Evolutionary conservation across 2,888 invertebrate genomes (phyloP).

Genomic region (Drosophila testacea): DNA sequence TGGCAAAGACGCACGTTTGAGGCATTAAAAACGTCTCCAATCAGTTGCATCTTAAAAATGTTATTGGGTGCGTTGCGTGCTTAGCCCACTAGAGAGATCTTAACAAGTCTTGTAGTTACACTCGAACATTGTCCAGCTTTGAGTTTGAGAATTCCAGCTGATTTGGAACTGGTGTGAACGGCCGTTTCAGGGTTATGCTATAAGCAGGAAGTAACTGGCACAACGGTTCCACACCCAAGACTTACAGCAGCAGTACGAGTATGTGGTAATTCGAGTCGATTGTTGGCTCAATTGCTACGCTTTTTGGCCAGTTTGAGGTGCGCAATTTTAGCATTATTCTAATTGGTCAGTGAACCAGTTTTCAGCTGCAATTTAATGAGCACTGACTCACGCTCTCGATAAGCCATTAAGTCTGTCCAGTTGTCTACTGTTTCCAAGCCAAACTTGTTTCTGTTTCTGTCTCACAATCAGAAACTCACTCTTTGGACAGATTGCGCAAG

Average conservation of each 20-base stretch:
- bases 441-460: conserved; percentile 59
- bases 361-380: conserved; percentile 54
- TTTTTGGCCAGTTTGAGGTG: conserved; percentile 36
- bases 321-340: conserved; percentile 66
- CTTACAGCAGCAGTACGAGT: conserved; percentile 22
- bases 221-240: conserved; percentile 41
- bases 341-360: conserved; percentile 75
- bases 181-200: conserved; percentile 63
- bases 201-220: conserved; percentile 66
- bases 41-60: conserved; percentile 22
- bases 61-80: conserved; percentile 12
- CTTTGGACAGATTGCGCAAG: conserved; percentile 76
- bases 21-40: conserved; percentile 52
- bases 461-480: background rate
- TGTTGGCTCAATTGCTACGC: conserved; percentile 5
- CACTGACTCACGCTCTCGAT: conserved; percentile 53
- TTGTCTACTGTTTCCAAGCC: conserved; percentile 23
- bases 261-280: conserved; percentile 41
- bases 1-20: conserved; percentile 51
- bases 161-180: conserved; percentile 52
- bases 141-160: conserved; percentile 3
- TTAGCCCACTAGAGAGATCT: conserved; percentile 7
- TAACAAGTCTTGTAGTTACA: background rate
- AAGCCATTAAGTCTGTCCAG: conserved; percentile 1
- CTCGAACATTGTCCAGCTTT: conserved; percentile 4